These are phyloP conservation scores for Terrapene triunguis DNA, from an alignment of 2,113 vertebrate species.

Conservation along the genomic window DNA sequence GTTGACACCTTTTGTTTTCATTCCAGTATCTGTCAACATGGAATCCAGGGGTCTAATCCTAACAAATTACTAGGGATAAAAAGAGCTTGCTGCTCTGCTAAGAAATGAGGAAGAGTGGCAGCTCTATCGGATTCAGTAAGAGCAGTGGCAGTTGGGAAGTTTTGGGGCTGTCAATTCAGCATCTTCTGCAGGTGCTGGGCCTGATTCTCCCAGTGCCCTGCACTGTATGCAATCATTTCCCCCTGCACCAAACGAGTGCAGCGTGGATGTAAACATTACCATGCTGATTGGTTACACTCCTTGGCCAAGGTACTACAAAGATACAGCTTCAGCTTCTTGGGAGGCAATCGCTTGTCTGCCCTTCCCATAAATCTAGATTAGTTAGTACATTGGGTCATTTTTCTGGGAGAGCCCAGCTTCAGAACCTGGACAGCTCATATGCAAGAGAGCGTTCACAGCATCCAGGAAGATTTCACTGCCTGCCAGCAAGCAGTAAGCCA, in stretches of 20 bases:
- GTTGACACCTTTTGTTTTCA: neutral
- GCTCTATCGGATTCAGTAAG: neutral
- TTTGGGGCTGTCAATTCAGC: neutral
- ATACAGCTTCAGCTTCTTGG: neutral
- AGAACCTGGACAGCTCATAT: neutral
- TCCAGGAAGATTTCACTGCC: neutral
- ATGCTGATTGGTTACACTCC: neutral
- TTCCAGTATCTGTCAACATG: rapidly evolving
- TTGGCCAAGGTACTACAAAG: neutral
- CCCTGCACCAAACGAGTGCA: neutral
- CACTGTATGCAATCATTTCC: neutral
- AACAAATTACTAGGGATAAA: neutral
- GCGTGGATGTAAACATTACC: neutral
- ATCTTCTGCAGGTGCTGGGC: neutral
- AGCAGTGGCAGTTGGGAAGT: neutral
- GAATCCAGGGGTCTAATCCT: neutral
- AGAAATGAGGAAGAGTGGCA: neutral
- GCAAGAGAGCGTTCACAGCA: neutral
- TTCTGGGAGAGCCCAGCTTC: neutral
- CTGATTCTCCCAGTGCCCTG: neutral
- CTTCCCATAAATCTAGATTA: neutral
- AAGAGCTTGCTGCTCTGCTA: neutral
- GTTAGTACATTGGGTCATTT: neutral
- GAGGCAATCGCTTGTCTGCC: neutral
- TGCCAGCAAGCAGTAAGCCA: neutral